Evolutionary conservation across 2,797 vertebrate species (phyloP).

Genomic region (Sebastes kiyomatsui): DNA sequence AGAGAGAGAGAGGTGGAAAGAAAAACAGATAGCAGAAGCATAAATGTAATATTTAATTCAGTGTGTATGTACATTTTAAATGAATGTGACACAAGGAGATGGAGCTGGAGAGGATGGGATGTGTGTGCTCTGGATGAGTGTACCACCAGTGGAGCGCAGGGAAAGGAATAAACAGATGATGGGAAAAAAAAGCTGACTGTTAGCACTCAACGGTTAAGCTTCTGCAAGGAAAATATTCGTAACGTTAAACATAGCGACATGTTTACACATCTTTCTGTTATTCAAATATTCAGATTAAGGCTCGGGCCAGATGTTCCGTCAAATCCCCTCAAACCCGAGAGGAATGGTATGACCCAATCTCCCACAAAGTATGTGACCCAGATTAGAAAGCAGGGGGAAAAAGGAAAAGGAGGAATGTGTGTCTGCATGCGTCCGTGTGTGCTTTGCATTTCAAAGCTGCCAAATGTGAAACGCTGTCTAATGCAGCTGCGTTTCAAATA

Average conservation of each 20-base stretch:
- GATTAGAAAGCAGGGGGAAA: slow-evolving; percentile 77
- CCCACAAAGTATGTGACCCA: slow-evolving; percentile 84
- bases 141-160: slow-evolving; percentile 37
- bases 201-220: slow-evolving; percentile 33
- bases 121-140: slow-evolving; percentile 44
- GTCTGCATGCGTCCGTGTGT: slow-evolving; percentile 46
- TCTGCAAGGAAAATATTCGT: slow-evolving; percentile 39
- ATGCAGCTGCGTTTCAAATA: slow-evolving; percentile 40
- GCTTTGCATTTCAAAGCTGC: slow-evolving; percentile 66
- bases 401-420: slow-evolving; percentile 58
- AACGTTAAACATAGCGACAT: slow-evolving; percentile 59
- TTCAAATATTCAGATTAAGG: slow-evolving; percentile 83
- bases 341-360: slow-evolving; percentile 84
- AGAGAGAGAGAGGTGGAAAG: neutral
- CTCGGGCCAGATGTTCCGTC: slow-evolving; percentile 76
- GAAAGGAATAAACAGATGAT: slow-evolving; percentile 52
- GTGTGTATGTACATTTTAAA: slow-evolving; percentile 76
- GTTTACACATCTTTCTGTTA: slow-evolving; percentile 72
- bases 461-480: slow-evolving; percentile 43
- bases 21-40: slow-evolving; percentile 48
- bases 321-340: slow-evolving; percentile 75
- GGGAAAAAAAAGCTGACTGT: slow-evolving; percentile 21
- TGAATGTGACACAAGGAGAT: slow-evolving; percentile 66
- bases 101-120: slow-evolving; percentile 55
- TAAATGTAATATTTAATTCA: slow-evolving; percentile 78